These are phyloP conservation scores for Hirtodrosophila histrioides DNA, from an alignment of 2,888 invertebrate species.

Conservation along the genomic window DNA sequence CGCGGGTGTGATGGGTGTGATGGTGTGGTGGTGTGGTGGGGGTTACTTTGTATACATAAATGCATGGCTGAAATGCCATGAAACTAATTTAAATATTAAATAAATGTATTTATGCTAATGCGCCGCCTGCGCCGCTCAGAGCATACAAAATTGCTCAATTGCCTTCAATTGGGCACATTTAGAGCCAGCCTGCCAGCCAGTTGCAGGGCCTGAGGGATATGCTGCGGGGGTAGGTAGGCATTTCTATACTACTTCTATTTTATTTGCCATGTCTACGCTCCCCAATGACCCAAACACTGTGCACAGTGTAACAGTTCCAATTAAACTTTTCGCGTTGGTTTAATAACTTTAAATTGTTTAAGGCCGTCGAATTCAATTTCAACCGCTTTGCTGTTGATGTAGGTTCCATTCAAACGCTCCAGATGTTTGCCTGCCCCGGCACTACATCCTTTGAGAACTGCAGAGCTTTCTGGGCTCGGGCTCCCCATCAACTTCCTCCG, in stretches of 20 bases:
- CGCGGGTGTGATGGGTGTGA: too few species aligned
- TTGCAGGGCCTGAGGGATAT: neutral
- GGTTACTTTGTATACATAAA: slow-evolving; percentile 20
- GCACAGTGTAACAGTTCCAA: slow-evolving; percentile 52
- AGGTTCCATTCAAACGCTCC: slow-evolving; percentile 39
- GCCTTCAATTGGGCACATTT: slow-evolving; percentile 73
- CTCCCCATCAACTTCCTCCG: slow-evolving; percentile 8
- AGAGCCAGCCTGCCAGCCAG: slow-evolving; percentile 45
- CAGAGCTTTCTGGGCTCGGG: slow-evolving; percentile 50
- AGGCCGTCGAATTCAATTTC: slow-evolving; percentile 55
- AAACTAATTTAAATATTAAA: slow-evolving; percentile 78
- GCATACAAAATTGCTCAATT: slow-evolving; percentile 66
- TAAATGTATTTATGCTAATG: slow-evolving; percentile 77
- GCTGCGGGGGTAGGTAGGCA: neutral
- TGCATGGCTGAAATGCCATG: slow-evolving; percentile 58
- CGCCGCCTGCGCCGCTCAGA: slow-evolving; percentile 33
- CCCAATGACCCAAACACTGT: slow-evolving; percentile 33
- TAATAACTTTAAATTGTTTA: slow-evolving; percentile 71
- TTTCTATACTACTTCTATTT: slow-evolving; percentile 25
- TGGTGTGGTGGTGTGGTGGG: neutral
- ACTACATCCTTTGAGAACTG: slow-evolving; percentile 4
- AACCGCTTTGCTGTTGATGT: slow-evolving; percentile 54
- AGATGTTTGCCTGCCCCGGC: slow-evolving; percentile 33
- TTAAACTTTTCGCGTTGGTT: slow-evolving; percentile 73
- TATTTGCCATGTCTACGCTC: slow-evolving; percentile 18